These are phyloP conservation scores for Gastrophryne carolinensis DNA, from an alignment of 2,797 vertebrate genomes.

Conservation along the genomic window DNA sequence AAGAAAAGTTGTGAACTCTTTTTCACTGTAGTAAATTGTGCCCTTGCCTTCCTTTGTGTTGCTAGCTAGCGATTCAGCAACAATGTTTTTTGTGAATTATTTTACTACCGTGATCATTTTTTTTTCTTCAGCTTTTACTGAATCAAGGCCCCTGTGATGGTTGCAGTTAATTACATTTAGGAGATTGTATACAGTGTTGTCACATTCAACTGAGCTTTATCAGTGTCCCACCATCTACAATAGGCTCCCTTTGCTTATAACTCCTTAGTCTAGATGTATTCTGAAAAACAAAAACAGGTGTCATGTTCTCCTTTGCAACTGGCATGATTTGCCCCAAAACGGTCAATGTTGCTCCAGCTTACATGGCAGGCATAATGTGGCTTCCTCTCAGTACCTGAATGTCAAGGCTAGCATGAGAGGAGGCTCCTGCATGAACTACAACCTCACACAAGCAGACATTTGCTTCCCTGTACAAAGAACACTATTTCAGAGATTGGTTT, in stretches of 20 bases:
- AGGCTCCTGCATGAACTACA: neutral
- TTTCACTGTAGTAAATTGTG: neutral
- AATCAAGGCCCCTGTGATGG: no score
- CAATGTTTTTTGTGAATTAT: no score
- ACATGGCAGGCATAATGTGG: neutral
- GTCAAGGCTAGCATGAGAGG: neutral
- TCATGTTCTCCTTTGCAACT: neutral
- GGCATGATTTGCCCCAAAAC: neutral
- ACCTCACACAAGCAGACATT: neutral
- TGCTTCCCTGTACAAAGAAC: constrained; percentile 7
- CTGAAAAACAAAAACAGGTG: neutral
- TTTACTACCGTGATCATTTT: no score
- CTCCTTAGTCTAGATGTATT: neutral
- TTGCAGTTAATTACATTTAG: no score
- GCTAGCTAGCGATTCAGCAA: no score
- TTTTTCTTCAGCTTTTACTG: no score
- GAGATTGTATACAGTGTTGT: neutral
- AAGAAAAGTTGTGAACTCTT: no score
- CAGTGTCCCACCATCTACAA: neutral
- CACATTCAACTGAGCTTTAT: neutral
- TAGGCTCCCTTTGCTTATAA: neutral
- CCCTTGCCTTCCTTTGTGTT: no score
- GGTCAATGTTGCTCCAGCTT: neutral
- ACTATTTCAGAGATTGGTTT: constrained; percentile 14
- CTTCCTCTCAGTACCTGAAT: neutral